These are phyloP conservation scores for Aphyosemion australe DNA, from an alignment of 2,113 vertebrate genomes.

Conservation along the genomic window DNA sequence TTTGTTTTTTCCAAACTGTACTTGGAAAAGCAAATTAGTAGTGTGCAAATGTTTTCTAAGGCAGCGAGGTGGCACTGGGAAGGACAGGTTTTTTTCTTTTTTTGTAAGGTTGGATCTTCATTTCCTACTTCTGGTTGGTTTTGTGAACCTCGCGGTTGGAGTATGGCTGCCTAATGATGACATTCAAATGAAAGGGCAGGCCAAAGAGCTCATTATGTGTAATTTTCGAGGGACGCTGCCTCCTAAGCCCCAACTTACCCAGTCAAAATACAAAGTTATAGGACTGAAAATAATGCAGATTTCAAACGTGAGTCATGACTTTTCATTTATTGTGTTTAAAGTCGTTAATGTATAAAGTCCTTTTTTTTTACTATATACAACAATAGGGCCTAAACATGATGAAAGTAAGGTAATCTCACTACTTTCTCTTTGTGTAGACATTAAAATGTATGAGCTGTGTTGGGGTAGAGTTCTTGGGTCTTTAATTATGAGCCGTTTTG, in stretches of 20 bases:
- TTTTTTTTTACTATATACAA: no score
- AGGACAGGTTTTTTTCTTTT: constrained; percentile 4
- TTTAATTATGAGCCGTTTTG: constrained; percentile 37
- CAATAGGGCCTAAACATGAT: not conserved
- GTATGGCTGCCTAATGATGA: constrained; percentile 57
- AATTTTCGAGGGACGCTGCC: constrained; percentile 42
- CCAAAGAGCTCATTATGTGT: constrained; percentile 53
- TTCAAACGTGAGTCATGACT: not conserved
- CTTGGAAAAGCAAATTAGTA: constrained; percentile 21
- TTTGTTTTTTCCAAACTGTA: constrained; percentile 4
- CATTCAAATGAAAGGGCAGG: constrained; percentile 58
- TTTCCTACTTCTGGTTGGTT: constrained; percentile 21
- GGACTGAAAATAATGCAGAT: constrained; percentile 5
- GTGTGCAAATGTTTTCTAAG: constrained; percentile 1
- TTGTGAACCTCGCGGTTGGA: constrained; percentile 47
- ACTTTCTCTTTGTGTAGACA: constrained; percentile 21
- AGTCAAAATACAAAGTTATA: constrained; percentile 30
- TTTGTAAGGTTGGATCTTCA: constrained; percentile 19
- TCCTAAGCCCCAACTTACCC: constrained; percentile 18
- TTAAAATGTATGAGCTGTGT: constrained; percentile 31
- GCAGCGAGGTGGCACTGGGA: constrained; percentile 3
- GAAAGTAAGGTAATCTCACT: constrained; percentile 31
- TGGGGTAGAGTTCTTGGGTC: constrained; percentile 41
- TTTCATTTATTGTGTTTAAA: not conserved
- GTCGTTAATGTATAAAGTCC: no score